phyloP scores from a whole-genome alignment of 2,113 vertebrate species.

The Clarias magur region DNA sequence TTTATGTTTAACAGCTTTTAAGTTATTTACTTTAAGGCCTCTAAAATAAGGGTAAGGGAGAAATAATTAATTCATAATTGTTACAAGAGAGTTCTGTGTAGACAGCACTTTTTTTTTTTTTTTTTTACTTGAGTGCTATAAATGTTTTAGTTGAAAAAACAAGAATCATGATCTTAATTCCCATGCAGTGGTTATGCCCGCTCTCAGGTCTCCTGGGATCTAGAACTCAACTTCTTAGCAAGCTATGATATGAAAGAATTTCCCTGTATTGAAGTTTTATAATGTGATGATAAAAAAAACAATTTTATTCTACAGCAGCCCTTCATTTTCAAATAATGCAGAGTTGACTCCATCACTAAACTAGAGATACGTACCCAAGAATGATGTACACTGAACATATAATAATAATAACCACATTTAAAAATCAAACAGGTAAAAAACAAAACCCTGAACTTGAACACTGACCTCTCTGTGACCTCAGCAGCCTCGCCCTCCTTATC shows the following conservation, averaged over 20 bases:
- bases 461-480: slow-evolving; percentile 88
- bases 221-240: neutral
- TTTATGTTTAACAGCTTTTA: too few relatives aligned
- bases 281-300: neutral
- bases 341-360: neutral
- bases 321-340: neutral
- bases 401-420: neutral
- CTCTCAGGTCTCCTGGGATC: neutral
- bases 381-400: neutral
- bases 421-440: neutral
- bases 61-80: too few relatives aligned
- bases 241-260: neutral
- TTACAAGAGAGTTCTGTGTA: too few relatives aligned
- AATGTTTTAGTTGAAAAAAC: too few relatives aligned
- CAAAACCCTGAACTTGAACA: neutral
- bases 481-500: slow-evolving; percentile 95
- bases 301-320: neutral
- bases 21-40: too few relatives aligned
- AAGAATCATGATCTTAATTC: too few relatives aligned
- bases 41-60: too few relatives aligned
- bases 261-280: neutral
- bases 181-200: neutral
- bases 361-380: neutral
- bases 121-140: too few relatives aligned
- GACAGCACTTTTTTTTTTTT: too few relatives aligned